phyloP scores from a whole-genome alignment of 2,113 vertebrate species.

The Seriola dumerili region DNA sequence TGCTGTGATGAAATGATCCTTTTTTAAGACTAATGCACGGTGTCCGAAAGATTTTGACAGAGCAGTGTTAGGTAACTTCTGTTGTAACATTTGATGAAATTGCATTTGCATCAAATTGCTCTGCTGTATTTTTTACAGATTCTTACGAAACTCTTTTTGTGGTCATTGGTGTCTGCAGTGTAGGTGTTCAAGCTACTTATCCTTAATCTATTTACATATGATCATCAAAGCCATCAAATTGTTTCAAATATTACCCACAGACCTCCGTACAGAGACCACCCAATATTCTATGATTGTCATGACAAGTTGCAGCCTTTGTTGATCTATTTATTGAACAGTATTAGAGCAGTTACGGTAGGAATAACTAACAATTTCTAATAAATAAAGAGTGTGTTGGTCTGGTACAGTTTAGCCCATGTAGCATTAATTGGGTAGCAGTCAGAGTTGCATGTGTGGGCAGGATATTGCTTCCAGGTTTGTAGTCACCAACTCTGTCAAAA shows the following conservation, averaged over 20 bases:
- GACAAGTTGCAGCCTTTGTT: slow-evolving; percentile 1
- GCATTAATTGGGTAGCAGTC: slow-evolving; percentile 66
- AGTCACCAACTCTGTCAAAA: slow-evolving; percentile 55
- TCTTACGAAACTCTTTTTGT: neutral
- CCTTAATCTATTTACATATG: neutral
- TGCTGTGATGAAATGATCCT: slow-evolving; percentile 33
- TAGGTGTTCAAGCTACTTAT: neutral
- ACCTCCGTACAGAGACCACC: slow-evolving; percentile 30
- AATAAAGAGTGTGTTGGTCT: slow-evolving; percentile 46
- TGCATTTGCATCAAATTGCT: neutral
- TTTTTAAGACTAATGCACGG: neutral
- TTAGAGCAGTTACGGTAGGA: slow-evolving; percentile 42
- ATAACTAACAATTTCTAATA: slow-evolving; percentile 65
- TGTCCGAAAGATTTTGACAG: neutral
- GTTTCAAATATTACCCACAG: neutral
- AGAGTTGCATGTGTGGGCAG: slow-evolving; percentile 64
- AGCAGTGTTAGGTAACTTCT: neutral
- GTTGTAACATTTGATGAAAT: neutral
- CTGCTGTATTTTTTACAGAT: neutral
- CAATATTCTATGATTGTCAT: neutral
- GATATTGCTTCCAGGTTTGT: slow-evolving; percentile 77
- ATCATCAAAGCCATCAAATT: neutral
- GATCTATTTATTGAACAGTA: slow-evolving; percentile 39
- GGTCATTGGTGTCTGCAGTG: neutral
- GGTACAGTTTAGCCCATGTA: slow-evolving; percentile 53